Conservation (phyloP, 2,113 vertebrate genomes). For the Alethe castanea region DNA sequence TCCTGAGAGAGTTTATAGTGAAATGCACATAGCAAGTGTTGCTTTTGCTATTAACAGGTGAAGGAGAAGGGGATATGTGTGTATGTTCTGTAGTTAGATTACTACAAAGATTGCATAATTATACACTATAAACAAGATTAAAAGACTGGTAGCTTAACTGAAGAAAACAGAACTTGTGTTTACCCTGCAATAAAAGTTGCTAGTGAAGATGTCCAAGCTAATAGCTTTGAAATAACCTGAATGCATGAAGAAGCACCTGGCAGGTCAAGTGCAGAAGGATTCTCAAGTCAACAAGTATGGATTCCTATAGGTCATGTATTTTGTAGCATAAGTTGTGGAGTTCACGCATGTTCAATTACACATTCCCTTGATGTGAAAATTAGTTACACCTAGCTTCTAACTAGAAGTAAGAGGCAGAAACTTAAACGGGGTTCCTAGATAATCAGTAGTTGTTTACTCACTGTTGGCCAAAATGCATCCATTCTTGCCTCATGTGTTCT, state of each 20-base stretch:
- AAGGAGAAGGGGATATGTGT: rapidly evolving
- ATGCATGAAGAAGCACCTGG: not conserved
- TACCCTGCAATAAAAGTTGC: not conserved
- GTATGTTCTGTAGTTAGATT: not conserved
- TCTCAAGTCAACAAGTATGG: not conserved
- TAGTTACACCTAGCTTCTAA: not conserved
- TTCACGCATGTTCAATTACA: rapidly evolving
- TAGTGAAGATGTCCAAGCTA: not conserved
- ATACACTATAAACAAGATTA: not conserved
- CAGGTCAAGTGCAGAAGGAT: not conserved
- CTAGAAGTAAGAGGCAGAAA: not conserved
- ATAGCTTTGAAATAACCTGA: not conserved
- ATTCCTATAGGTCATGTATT: not conserved
- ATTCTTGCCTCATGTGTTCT: not conserved
- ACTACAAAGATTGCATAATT: not conserved
- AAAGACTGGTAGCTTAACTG: not conserved
- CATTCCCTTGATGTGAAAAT: not conserved
- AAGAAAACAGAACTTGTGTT: not conserved
- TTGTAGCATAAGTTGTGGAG: not conserved
- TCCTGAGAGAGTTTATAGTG: not conserved
- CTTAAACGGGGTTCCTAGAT: not conserved
- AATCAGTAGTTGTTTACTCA: not conserved
- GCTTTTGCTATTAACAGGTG: not conserved
- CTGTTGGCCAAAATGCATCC: rapidly evolving
- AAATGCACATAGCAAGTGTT: not conserved